Evolutionary conservation across 1,140 invertebrate genomes (phyloP), one percentile per base, ranked within the genome.

Genomic region (Oryzaephilus surinamensis): DNA sequence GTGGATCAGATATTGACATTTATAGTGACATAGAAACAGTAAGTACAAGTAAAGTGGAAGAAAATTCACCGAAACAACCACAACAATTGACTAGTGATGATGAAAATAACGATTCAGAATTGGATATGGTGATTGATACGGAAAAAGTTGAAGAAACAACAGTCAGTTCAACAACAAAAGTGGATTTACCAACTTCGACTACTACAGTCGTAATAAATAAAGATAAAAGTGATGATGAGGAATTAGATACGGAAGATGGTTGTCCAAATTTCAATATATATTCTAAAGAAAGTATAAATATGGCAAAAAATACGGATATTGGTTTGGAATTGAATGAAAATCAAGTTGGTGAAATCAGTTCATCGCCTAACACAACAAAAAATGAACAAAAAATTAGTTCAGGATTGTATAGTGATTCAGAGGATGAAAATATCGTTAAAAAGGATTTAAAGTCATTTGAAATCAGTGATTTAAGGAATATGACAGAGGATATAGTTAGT

Each of bases 211-310:
- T 27, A 45, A n/a, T n/a, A n/a, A 38, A 43, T 17, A 31, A 46
- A 23, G 24, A 31, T 18, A 36, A 45, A 12, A 30, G 29, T 19
- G 7, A 32, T 7, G 11, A 50, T 39, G 71, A 72, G 37, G 70
- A 73, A 21, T 70, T 71, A 2, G 71, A 73, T 27, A 74, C 72
- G 2, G 74, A 78, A 48, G 75, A 78, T 1, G 81, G 82, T 41
- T 86, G 82, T 65, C 84, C 84, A 3, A 86, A 86, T 55, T 85
- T 84, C 55, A 82, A 79, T 3, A 82, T 87, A 36, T 87, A 87
- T 60, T 86, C 83, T 0, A 75, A 79, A 3, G 73, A 81, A 45
- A 84, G 81, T 15, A 79, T 84, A 56, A 75, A 80, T 36, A 74
- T 86, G 19, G 81, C 79, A 0, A 71, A 77, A 43, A 65, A 65